Evolutionary conservation across 2,797 vertebrate genomes (phyloP).

Genomic region (Hydrocynus forskahlii): DNA sequence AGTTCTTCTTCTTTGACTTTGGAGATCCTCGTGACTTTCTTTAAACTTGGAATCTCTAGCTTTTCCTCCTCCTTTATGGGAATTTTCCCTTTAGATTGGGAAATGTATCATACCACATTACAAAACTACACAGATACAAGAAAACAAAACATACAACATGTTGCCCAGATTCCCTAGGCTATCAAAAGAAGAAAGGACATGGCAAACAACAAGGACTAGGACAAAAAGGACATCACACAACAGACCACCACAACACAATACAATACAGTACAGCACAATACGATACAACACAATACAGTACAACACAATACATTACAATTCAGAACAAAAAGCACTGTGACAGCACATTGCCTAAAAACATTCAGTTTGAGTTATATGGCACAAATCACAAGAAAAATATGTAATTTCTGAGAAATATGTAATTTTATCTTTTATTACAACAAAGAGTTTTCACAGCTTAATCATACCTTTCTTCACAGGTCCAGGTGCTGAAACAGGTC

Average conservation of each 20-base stretch:
- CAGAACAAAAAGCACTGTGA: slow-evolving; percentile 22
- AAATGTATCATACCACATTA: slow-evolving; percentile 69
- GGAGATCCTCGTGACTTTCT: slow-evolving; percentile 71
- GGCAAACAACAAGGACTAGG: neutral
- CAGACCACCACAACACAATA: slow-evolving; percentile 25
- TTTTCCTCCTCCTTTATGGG: slow-evolving; percentile 75
- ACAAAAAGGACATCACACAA: too few species aligned
- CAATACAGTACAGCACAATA: slow-evolving; percentile 27
- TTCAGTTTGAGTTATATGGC: neutral
- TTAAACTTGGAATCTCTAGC: slow-evolving; percentile 77
- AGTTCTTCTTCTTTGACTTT: slow-evolving; percentile 70
- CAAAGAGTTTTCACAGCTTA: neutral
- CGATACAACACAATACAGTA: slow-evolving; percentile 7
- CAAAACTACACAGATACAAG: slow-evolving; percentile 57
- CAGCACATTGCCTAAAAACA: slow-evolving; percentile 22
- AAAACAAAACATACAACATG: slow-evolving; percentile 36
- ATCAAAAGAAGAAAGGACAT: slow-evolving; percentile 30
- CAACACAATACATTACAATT: slow-evolving; percentile 25
- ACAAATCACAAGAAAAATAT: neutral
- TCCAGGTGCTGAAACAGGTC: slow-evolving; percentile 86
- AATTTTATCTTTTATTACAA: neutral
- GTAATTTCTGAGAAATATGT: neutral
- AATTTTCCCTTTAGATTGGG: slow-evolving; percentile 76
- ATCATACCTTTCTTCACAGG: slow-evolving; percentile 93
- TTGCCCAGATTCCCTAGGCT: neutral